A percentile compares a stretch with the other conserved stretches of the same genome.
Evolutionary conservation across 1,140 invertebrate genomes (phyloP).

Genomic region (Macrobrachium nipponense): DNA sequence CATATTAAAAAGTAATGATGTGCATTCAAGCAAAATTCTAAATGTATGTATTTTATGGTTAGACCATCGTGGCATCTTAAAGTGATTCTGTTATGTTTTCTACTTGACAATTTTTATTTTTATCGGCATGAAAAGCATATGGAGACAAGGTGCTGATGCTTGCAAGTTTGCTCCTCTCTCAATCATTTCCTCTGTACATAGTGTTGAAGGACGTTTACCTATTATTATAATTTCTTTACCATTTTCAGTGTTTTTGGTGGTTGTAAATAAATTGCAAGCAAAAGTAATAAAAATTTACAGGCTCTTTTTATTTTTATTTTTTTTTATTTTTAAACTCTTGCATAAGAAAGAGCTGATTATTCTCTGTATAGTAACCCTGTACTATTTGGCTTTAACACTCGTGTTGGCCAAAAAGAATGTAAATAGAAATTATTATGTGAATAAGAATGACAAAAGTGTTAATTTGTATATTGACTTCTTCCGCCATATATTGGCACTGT

Average conservation of each 20-base stretch:
- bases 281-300: constrained; percentile 6
- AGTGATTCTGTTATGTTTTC: no score
- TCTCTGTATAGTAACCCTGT: constrained; percentile 46
- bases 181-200: constrained; percentile 61
- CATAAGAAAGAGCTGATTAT: constrained; percentile 28
- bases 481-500: constrained; percentile 1
- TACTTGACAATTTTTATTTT: no score
- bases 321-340: not conserved
- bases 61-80: no score
- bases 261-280: constrained; percentile 50
- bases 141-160: not conserved
- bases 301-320: not conserved
- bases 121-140: no score
- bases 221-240: constrained; percentile 57
- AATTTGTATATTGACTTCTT: constrained; percentile 60
- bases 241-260: constrained; percentile 58
- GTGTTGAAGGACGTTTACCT: constrained; percentile 54
- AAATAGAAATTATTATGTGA: constrained; percentile 62
- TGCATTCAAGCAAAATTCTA: no score
- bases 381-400: constrained; percentile 41
- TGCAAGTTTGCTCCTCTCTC: constrained; percentile 41
- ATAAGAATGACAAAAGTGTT: constrained; percentile 58
- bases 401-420: constrained; percentile 51
- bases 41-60: no score
- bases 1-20: no score